Conservation (phyloP, 2,888 invertebrate genomes). For the Stenurella melanura region DNA sequence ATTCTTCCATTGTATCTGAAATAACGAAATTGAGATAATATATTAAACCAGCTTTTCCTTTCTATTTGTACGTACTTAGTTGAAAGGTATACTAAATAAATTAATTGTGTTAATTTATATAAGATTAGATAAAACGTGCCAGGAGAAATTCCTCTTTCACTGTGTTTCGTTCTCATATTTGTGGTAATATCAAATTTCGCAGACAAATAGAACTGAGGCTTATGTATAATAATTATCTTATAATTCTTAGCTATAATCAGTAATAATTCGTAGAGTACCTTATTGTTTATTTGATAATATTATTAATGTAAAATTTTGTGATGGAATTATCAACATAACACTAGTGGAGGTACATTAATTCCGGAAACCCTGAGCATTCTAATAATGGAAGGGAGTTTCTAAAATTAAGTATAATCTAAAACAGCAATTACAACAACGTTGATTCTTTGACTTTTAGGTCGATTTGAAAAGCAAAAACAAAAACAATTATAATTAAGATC, state of each 20-base stretch:
- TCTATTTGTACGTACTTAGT: slow-evolving; percentile 29
- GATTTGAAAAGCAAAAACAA: too few species aligned
- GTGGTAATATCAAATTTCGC: not conserved
- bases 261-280: not conserved
- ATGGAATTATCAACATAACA: too few species aligned
- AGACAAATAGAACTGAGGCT: not conserved
- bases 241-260: not conserved
- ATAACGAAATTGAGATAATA: slow-evolving; percentile 27
- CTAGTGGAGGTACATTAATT: too few species aligned
- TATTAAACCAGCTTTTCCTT: slow-evolving; percentile 25
- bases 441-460: too few species aligned
- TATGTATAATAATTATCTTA: not conserved
- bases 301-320: too few species aligned
- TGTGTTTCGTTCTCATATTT: slow-evolving; percentile 41
- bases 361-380: too few species aligned
- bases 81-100: slow-evolving; percentile 41
- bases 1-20: slow-evolving; percentile 15
- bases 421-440: too few species aligned
- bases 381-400: too few species aligned
- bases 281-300: not conserved
- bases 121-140: slow-evolving; percentile 41
- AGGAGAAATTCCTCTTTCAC: slow-evolving; percentile 42
- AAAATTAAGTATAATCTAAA: too few species aligned
- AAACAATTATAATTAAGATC: too few species aligned
- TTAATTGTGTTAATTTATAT: slow-evolving; percentile 51